Base-by-base conservation (phyloP, 2,888 invertebrate genomes). In the Agrilus biguttatus region DNA sequence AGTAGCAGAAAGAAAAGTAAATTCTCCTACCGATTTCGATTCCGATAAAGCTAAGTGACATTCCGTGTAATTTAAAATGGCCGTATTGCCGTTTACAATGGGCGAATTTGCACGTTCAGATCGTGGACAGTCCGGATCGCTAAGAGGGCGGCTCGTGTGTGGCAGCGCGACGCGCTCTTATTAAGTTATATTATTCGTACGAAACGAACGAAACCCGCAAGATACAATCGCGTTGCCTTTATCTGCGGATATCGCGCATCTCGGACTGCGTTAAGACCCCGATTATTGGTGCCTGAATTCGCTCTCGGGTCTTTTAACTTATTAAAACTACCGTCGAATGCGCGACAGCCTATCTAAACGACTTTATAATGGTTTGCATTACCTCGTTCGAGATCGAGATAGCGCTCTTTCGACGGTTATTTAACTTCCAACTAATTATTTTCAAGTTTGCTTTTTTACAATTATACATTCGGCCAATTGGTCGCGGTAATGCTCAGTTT, bases 71-170 rank as follows among this genome's bases (percentile, higher is more conserved):
- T 28, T 28, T 28, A 28, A 28, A 28, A 28, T 28, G 28, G 28
- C 28, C 28, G 28, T 28, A 28, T 28, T 28, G 28, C 10, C 28
- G 28, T 28, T 28, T 28, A 28, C 28, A 28, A 28, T 19, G 36
- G 47, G 41, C 40, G 53, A 53, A 54, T 56, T 53, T 52, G 49
- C 47, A 50, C 50, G 42, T 43, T 47, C 47, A 40, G 49, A 48
- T 57, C 58, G 57, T 57, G 57, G 50, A 48, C 47, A 46, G 51
- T 45, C 40, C 42, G 43, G 38, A 45, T 42, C 41, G 49, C 47
- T 53, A 55, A 56, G 53, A 51, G 54, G 52, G 48, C 46, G 43
- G 50, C 48, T 53, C 58, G 55, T 56, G 57, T 56, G 57, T 55
- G 58, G 58, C 51, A 53, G 51, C 43, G 40, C 46, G 45, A 45